phyloP scores from a whole-genome alignment of 2,888 invertebrate genomes.

The Rhagonycha fulva region DNA sequence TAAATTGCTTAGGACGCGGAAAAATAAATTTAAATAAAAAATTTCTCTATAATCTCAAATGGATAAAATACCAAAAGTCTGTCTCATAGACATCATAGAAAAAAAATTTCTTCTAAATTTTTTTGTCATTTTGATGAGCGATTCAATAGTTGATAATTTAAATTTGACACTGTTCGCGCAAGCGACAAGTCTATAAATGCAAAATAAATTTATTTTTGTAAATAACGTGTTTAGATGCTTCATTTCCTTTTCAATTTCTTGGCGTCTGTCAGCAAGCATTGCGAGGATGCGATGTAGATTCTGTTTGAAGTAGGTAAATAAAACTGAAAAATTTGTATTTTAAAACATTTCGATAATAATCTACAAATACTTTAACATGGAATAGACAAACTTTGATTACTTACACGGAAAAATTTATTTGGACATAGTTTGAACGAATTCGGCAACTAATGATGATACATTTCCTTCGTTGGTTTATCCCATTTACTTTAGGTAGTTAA shows the following conservation, averaged over 20 bases:
- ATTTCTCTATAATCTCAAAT: background rate
- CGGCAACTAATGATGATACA: background rate
- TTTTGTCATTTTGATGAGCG: background rate
- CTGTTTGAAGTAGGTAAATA: background rate
- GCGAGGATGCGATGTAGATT: background rate
- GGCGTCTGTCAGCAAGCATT: background rate
- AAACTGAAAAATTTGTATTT: background rate
- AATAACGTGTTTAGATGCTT: conserved; percentile 3
- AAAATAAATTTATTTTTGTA: conserved; percentile 5
- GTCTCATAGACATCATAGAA: too few relatives aligned
- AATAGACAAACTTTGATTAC: background rate
- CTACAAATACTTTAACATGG: background rate
- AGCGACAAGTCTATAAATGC: background rate
- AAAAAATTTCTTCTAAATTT: too few relatives aligned
- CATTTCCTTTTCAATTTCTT: conserved; percentile 14
- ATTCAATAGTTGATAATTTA: background rate
- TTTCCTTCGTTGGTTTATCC: conserved; percentile 2
- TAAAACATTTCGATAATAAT: background rate
- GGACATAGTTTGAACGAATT: background rate
- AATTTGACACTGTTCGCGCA: background rate
- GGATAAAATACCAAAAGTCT: background rate
- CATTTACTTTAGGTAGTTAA: conserved; percentile 6
- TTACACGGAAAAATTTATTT: background rate
- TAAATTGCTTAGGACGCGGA: too few relatives aligned
- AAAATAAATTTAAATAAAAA: background rate